phyloP scores from a whole-genome alignment of 1,140 invertebrate species.

The Babylonia areolata region DNA sequence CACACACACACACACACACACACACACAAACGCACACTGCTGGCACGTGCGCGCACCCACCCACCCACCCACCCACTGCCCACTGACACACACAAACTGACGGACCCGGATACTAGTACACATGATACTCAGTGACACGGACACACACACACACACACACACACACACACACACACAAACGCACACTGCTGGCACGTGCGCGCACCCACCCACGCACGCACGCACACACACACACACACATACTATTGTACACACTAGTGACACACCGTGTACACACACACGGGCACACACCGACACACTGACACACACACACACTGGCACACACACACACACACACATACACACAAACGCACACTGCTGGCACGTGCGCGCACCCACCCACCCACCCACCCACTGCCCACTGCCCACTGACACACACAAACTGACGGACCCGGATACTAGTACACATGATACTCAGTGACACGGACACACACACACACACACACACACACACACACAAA shows the following conservation, averaged over 20 bases:
- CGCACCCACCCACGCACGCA: not conserved
- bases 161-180: not conserved
- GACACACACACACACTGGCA: not conserved
- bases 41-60: too few species aligned
- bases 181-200: not conserved
- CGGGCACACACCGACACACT: not conserved
- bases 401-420: too few species aligned
- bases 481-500: not conserved
- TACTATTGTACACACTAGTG: not conserved
- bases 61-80: too few species aligned
- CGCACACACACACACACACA: not conserved
- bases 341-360: not conserved
- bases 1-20: not conserved
- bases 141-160: not conserved
- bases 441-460: too few species aligned
- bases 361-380: not conserved
- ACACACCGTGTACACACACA: not conserved
- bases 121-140: too few species aligned
- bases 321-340: conserved; percentile 25
- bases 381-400: not conserved
- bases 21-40: not conserved
- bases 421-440: too few species aligned
- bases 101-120: too few species aligned
- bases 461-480: not conserved
- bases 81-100: too few species aligned